Conservation (phyloP, 2,797 vertebrate genomes). For the Neosilurus hyrtlii region DNA sequence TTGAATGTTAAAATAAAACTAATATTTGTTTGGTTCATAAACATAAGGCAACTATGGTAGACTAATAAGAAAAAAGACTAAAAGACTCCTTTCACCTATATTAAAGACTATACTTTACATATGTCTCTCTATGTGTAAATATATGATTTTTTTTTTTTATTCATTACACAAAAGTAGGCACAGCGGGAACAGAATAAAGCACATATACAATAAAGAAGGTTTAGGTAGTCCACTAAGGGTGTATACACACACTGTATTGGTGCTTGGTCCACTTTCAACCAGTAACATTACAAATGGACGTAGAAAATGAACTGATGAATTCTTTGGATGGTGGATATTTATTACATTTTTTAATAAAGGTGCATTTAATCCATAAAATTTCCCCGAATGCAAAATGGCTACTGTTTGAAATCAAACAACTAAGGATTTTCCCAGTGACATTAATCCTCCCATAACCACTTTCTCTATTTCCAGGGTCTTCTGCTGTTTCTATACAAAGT, state of each 20-base stretch:
- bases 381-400: constrained; percentile 12
- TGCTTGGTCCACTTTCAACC: constrained; percentile 73
- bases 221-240: constrained; percentile 44
- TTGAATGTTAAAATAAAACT: constrained; percentile 23
- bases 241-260: constrained; percentile 7
- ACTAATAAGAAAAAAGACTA: constrained; percentile 52
- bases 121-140: constrained; percentile 22
- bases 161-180: constrained; percentile 70
- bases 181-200: constrained; percentile 62
- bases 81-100: constrained; percentile 1
- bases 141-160: constrained; percentile 29
- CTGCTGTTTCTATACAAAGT: neutral
- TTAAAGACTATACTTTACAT: neutral
- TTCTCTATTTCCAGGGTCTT: constrained; percentile 11
- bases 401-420: neutral
- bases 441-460: constrained; percentile 9
- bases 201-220: constrained; percentile 44
- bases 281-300: constrained; percentile 43
- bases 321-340: neutral
- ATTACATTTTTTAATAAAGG: constrained; percentile 5
- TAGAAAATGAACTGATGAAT: constrained; percentile 45
- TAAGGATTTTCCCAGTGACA: constrained; percentile 24
- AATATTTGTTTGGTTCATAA: constrained; percentile 54
- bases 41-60: constrained; percentile 81
- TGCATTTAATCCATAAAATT: constrained; percentile 13